phyloP scores from a whole-genome alignment of 2,888 invertebrate genomes.

The Nudaria mundana region DNA sequence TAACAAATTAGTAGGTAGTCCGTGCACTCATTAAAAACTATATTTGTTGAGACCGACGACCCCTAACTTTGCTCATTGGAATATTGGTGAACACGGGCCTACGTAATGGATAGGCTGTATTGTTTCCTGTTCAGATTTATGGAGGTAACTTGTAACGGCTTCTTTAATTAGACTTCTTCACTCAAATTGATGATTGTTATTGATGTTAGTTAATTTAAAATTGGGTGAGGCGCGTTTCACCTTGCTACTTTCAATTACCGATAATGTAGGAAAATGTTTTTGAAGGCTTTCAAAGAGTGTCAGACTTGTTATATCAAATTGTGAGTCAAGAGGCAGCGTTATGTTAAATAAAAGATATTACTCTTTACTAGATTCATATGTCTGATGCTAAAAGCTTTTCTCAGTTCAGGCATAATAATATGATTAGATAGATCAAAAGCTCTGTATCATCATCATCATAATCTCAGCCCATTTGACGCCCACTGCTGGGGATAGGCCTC shows the following conservation, averaged over 20 bases:
- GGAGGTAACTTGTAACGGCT: constrained; percentile 80
- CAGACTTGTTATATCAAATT: too few relatives aligned
- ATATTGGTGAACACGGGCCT: constrained; percentile 70
- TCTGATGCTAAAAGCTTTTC: too few relatives aligned
- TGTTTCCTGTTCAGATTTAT: constrained; percentile 77
- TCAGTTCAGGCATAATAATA: too few relatives aligned
- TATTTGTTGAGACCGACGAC: constrained; percentile 56
- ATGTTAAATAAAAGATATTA: too few relatives aligned
- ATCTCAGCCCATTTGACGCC: too few relatives aligned
- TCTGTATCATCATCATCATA: too few relatives aligned
- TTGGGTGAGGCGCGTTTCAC: constrained; percentile 51
- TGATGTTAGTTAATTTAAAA: constrained; percentile 70
- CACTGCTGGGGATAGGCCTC: too few relatives aligned
- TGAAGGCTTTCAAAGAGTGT: constrained; percentile 23
- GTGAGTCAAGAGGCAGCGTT: too few relatives aligned
- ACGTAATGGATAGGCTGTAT: constrained; percentile 75
- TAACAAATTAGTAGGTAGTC: constrained; percentile 61
- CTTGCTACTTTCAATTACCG: constrained; percentile 43
- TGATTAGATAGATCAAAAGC: too few relatives aligned
- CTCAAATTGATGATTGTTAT: constrained; percentile 78
- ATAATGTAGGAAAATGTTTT: constrained; percentile 41
- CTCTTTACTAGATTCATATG: too few relatives aligned
- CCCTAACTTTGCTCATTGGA: constrained; percentile 70
- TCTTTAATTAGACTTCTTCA: constrained; percentile 79
- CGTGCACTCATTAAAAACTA: constrained; percentile 70